Conservation (phyloP, 2,113 vertebrate species). For the Pontoporia blainvillei region DNA sequence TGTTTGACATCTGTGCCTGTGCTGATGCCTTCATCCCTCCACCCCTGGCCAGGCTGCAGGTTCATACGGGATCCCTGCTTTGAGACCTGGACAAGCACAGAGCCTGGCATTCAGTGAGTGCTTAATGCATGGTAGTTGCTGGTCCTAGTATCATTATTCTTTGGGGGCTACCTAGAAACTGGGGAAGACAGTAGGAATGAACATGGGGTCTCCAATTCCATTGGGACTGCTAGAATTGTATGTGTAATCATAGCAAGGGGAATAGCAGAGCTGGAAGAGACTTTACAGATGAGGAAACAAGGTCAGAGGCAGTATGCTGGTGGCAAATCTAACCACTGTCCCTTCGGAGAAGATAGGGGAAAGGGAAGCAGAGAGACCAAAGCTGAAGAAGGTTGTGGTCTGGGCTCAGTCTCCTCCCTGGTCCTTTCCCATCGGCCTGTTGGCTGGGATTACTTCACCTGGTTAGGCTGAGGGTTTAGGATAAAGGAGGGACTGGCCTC, state of each 20-base stretch:
- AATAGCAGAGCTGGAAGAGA: not conserved
- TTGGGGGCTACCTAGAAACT: not conserved
- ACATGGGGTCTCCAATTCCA: not conserved
- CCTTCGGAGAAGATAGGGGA: not conserved
- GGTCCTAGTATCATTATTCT: not conserved
- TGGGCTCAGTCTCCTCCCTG: not conserved
- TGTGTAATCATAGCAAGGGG: not conserved
- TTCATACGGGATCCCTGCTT: not conserved
- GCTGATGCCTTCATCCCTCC: not conserved
- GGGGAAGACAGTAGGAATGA: not conserved
- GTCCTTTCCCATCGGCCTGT: not conserved
- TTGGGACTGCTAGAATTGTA: not conserved
- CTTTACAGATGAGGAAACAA: not conserved
- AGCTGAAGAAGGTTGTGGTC: not conserved
- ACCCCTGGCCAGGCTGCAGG: not conserved
- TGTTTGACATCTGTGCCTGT: not conserved
- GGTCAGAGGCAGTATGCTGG: not conserved
- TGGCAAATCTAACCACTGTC: not conserved
- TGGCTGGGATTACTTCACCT: not conserved
- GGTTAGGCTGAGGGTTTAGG: not conserved
- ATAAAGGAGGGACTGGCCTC: not conserved
- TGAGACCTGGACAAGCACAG: not conserved
- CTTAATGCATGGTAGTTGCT: not conserved
- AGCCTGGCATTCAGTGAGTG: not conserved
- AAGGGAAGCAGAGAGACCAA: not conserved